phyloP scores from a whole-genome alignment of 2,113 vertebrate species.

The Notothenia rossii region DNA sequence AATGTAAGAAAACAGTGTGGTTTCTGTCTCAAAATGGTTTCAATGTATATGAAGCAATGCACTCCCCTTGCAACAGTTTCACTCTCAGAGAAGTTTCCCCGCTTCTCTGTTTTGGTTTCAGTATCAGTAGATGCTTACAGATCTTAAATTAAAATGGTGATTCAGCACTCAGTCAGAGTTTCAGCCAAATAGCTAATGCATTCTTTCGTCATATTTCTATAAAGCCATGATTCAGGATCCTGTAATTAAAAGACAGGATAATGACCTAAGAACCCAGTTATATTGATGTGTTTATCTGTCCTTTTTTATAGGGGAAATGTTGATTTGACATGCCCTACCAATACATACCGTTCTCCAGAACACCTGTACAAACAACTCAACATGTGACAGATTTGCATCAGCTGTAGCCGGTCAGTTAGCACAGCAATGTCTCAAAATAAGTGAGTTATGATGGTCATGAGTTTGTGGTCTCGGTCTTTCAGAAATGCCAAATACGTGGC shows the following conservation, averaged over 20 bases:
- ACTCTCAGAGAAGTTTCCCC: neutral
- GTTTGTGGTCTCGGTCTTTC: neutral
- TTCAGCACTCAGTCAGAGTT: conserved; percentile 25
- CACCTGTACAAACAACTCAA: neutral
- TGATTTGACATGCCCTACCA: neutral
- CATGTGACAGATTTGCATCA: neutral
- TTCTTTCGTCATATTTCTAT: no score
- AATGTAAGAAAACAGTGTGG: no score
- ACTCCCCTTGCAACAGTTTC: conserved; percentile 33
- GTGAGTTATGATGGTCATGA: conserved; percentile 20
- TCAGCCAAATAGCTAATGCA: neutral
- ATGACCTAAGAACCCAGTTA: neutral
- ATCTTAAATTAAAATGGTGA: conserved; percentile 12
- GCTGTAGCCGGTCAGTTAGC: neutral
- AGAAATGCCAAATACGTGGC: conserved; percentile 19
- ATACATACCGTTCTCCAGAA: neutral
- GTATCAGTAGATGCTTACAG: neutral
- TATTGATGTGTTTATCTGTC: neutral
- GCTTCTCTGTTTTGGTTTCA: conserved; percentile 51
- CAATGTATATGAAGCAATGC: neutral
- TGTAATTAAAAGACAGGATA: neutral
- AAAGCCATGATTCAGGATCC: neutral
- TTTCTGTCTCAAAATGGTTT: no score
- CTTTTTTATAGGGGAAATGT: neutral
- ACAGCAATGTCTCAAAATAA: neutral